Evolutionary conservation across 2,888 invertebrate species (phyloP), one percentile per base, ranked within the genome.

Genomic region (Chaetogeoica ovagalla): DNA sequence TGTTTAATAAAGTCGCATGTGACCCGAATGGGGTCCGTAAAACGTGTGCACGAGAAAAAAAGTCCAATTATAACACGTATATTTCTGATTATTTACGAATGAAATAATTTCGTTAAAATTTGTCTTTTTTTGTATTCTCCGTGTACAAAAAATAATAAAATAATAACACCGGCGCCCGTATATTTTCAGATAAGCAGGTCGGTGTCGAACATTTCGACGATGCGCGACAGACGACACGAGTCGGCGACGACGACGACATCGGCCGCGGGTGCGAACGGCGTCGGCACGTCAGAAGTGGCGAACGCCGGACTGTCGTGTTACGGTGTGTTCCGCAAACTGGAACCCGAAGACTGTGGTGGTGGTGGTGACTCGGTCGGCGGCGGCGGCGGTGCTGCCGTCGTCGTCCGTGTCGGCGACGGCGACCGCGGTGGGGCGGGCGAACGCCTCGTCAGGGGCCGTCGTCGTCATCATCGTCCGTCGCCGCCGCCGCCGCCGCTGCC

Each of bases 321-420:
- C 71, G 83, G 83, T 21, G 77, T 82, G 52, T 82, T 83, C 68
- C 83, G 83, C 59, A 72, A 76, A 73, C 66, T 81, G 75, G 81
- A 76, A 69, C 30, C 81, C 73, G 76, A n/a, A 30, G 66, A 48
- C 37, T 37, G 17, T 48, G 62, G 3, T 21, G 48, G 17, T 48
- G 62, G 3, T 1, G 13, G 3, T 3, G 1, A 15, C 48, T 13
- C 11, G 48, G 48, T 48, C 13, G 48, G 5, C 21, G 39, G 71
- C 43, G 57, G 39, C 65, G 48, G 17, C 55, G 62, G 3, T 3
- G 13, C 30, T 30, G 30, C 2, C 48, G 8, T 48, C 11, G 48
- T 48, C 13, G 48, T 6, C 21, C 30, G 71, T 30, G 57, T 23
- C 65, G 21, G 55, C 23, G 30, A 11, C 48, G 73, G 63, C 68